Evolutionary conservation across 92 coral and sea anemone genomes (phyloP), one percentile per base, ranked within the genome.

Genomic region (Porites evermanni): DNA sequence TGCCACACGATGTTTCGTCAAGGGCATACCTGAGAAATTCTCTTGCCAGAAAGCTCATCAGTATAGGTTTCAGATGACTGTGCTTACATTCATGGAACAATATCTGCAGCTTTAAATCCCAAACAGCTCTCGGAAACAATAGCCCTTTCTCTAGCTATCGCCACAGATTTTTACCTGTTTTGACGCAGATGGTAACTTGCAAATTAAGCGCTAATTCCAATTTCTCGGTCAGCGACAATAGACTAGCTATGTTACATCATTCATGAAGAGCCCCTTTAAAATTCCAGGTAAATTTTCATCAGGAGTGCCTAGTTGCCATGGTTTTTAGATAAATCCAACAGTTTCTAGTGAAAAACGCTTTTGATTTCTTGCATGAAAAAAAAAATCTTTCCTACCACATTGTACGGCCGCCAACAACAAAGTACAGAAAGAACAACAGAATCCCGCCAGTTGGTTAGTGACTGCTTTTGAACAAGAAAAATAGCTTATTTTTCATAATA

Each of bases 241-340:
- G 38, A 20, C 50, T 67, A 38, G 61, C 61, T 8, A 14, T 11
- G 13, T 56, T 56, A 14, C 61, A 56, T 56, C 4, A 44, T 59
- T 0, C 8, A 64, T 70, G 32, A 78, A 6, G 13, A 16, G 29
- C 5, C 24, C 47, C 20, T 44, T 64, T 38, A 2, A 12, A 67
- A 17, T 67, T 67, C 52, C 59, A 6, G 58, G 50, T 26, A 64
- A 79, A 79, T 79, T 13, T 38, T 79, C 38, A 38, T 19, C 60
- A 11, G 67, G 67, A 53, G n/a, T 79, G 38, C 20, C 47, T 26
- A 8, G 83, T 79, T 79, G 21, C 83, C 72, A 79, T 79, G 60
- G 83, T 32, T 47, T 12, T 38, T 4, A 4, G 16, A 14, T 67
- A 5, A 67, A 14, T 16, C 2, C 14, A 23, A 12, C 38, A 21